These are phyloP conservation scores for Endotricha flammealis DNA, from an alignment of 2,888 invertebrate genomes.

Conservation along the genomic window DNA sequence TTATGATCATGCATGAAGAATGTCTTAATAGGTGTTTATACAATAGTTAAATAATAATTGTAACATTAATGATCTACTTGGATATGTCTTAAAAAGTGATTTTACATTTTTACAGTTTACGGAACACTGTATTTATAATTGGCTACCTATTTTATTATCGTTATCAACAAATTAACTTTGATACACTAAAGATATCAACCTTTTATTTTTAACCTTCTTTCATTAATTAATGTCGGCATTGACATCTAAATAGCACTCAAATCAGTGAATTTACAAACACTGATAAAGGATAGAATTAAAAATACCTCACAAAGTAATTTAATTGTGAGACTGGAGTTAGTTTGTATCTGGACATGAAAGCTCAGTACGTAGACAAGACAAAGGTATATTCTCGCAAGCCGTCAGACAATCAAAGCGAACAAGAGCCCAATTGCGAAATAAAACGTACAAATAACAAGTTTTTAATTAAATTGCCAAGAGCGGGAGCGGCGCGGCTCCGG, in stretches of 20 bases:
- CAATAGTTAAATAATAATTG: no score
- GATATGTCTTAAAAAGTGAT: no score
- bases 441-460: constrained; percentile 74
- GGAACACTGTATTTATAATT: neutral
- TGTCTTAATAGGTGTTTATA: no score
- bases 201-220: constrained; percentile 1
- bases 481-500: constrained; percentile 20
- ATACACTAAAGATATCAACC: neutral
- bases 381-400: constrained; percentile 44
- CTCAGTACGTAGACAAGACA: constrained; percentile 32
- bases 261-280: constrained; percentile 23
- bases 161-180: neutral
- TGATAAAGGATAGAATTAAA: neutral
- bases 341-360: constrained; percentile 33
- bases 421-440: constrained; percentile 65
- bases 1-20: no score
- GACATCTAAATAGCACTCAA: constrained; percentile 16
- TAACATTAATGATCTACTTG: no score
- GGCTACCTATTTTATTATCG: neutral
- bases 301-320: neutral
- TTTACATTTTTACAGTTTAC: no score
- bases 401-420: constrained; percentile 64
- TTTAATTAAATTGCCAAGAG: constrained; percentile 76
- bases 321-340: constrained; percentile 15
- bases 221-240: neutral